Base-by-base conservation (phyloP, 2,113 vertebrate species). In the Zosterops hypoxanthus region DNA sequence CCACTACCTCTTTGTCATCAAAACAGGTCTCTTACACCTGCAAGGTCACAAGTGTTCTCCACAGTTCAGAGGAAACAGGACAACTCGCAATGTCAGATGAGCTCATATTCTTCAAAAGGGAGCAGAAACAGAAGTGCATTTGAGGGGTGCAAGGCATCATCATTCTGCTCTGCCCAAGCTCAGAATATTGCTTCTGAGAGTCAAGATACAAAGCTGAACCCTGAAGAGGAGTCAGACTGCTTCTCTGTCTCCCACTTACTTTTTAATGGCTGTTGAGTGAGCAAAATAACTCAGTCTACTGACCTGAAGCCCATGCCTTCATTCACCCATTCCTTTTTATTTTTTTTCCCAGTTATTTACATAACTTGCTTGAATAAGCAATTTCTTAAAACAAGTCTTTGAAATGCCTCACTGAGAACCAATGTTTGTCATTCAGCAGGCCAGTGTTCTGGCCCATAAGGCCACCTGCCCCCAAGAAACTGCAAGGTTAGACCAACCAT, bases 261-360 rank as follows among this genome's bases (percentile, higher is more conserved):
- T 72, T 90, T 82, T 76, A 53, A 33, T 63, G 33, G 42, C 42
- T 82, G 52, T 50, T 24, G 44, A 86, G 71, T 59, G 88, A 89
- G 49, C 22, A 90, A 71, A 92, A 65, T 24, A 73, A 65, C 44
- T 90, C 83, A 88, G 59, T 86, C 55, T 81, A 41, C 82, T 92
- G 69, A 88, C 49, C 90, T 72, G 29, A 39, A 39, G 39, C 8
- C n/a, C 73, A 50, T 83, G 57, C 36, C 65, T 83, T 75, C 77
- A 61, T 77, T 41, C 23, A 53, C 23, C 5, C 14, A 1, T 26
- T 60, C 31, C 8, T 31, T 24, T 49, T 49, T 49, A 39, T 69
- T 81, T 55, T 68, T 29, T 64, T 81, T 64, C 68, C 60, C 93
- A 97, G 94, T 95, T 92, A 97, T 97, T 97, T 83, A 90, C 31